A percentile compares a stretch with the other conserved stretches of the same genome.
These are phyloP conservation scores for Clarias macrocephalus DNA, from an alignment of 2,113 vertebrate species.

Conservation along the genomic window DNA sequence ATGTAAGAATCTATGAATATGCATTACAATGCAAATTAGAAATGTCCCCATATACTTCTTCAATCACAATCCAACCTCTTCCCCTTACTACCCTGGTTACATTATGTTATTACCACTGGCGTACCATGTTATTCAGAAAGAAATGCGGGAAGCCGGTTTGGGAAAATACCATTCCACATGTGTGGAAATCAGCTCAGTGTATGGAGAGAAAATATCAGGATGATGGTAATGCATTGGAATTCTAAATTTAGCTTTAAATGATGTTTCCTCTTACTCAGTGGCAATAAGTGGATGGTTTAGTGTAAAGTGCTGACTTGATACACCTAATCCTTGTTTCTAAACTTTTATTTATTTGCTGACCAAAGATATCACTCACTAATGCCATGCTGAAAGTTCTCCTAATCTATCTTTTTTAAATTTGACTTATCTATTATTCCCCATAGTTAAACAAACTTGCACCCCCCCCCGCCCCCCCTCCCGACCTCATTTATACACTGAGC, in stretches of 20 bases:
- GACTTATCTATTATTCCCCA: background rate
- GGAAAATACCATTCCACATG: background rate
- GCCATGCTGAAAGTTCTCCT: background rate
- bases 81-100: background rate
- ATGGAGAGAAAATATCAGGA: background rate
- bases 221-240: background rate
- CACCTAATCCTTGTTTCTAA: background rate
- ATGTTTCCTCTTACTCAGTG: background rate
- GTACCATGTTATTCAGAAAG: background rate
- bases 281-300: background rate
- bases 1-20: constrained; percentile 1
- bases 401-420: background rate
- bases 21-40: constrained; percentile 3
- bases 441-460: background rate
- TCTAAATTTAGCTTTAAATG: background rate
- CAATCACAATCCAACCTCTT: background rate
- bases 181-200: background rate
- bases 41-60: background rate
- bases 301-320: background rate
- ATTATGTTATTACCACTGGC: background rate
- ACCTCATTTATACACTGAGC: background rate
- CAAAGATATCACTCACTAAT: background rate
- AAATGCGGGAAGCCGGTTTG: background rate
- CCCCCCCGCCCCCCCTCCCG: background rate
- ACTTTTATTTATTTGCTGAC: background rate